Evolutionary conservation across 2,113 vertebrate genomes (phyloP).

Genomic region (Brienomyrus brachyistius): DNA sequence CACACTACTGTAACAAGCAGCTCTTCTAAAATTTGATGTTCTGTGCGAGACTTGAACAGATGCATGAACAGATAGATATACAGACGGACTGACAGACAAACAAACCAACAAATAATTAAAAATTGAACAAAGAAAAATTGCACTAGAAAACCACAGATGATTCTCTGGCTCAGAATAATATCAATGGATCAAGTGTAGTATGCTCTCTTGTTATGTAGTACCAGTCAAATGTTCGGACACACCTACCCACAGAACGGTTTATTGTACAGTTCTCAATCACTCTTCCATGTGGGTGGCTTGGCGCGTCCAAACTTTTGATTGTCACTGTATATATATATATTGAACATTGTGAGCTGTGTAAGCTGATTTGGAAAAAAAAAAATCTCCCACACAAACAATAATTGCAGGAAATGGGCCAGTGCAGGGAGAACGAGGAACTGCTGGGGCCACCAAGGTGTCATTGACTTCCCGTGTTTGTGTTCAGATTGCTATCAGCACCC

Average conservation of each 20-base stretch:
- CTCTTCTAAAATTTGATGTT: not conserved
- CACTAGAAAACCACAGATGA: not conserved
- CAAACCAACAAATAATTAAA: not conserved
- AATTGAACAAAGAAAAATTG: not conserved
- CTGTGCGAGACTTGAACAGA: not conserved
- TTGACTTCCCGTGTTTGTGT: slow-evolving; percentile 12
- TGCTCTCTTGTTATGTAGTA: not conserved
- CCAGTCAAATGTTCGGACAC: not conserved
- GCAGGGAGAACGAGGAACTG: not conserved
- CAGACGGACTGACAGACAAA: not conserved
- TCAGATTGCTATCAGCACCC: slow-evolving; percentile 75
- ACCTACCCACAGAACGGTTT: not conserved
- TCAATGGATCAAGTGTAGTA: not conserved
- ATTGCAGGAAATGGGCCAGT: not conserved
- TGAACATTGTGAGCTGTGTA: not conserved
- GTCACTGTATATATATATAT: not conserved
- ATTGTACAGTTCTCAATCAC: not conserved
- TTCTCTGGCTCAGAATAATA: not conserved
- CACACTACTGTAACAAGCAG: not conserved
- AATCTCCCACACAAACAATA: not conserved
- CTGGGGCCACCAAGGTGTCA: not conserved
- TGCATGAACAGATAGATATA: not conserved
- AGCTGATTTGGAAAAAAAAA: not conserved
- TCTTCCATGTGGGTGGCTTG: not conserved
- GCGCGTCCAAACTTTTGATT: not conserved